These are phyloP conservation scores for Drosophila neocordata DNA, from an alignment of 1,140 invertebrate genomes.

Conservation along the genomic window DNA sequence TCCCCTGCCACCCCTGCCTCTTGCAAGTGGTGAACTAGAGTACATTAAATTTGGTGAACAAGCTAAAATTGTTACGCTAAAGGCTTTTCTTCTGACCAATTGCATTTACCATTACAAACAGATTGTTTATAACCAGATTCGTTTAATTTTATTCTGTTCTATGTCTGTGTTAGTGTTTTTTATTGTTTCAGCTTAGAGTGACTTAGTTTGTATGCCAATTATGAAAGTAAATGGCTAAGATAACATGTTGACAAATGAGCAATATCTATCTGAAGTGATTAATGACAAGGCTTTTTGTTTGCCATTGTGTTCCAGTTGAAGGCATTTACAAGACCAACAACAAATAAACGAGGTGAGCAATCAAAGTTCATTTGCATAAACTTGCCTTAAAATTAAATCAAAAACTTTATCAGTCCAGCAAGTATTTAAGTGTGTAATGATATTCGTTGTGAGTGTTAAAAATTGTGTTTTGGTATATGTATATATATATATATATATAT, in stretches of 20 bases:
- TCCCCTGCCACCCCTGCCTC: not conserved
- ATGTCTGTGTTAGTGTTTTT: not conserved
- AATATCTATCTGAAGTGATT: constrained; percentile 36
- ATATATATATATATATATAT: no score
- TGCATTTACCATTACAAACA: no score
- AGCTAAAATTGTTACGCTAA: no score
- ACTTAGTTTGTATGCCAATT: not conserved
- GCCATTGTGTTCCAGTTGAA: not conserved
- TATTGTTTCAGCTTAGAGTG: constrained; percentile 3
- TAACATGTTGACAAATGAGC: constrained; percentile 26
- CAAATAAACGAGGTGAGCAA: not conserved
- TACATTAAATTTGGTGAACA: not conserved
- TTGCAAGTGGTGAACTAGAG: not conserved
- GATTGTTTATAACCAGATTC: not conserved
- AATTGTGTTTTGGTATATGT: no score
- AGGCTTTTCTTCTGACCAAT: no score
- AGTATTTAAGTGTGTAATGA: no score
- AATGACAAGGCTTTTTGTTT: constrained; percentile 20
- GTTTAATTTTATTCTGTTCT: not conserved
- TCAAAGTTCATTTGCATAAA: no score
- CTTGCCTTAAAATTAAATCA: no score
- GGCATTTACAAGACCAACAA: not conserved
- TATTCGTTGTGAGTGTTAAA: no score
- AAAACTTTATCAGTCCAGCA: no score
- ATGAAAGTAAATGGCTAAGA: not conserved